Base-by-base conservation (phyloP, 2,113 vertebrate genomes). In the Scalopus aquaticus region DNA sequence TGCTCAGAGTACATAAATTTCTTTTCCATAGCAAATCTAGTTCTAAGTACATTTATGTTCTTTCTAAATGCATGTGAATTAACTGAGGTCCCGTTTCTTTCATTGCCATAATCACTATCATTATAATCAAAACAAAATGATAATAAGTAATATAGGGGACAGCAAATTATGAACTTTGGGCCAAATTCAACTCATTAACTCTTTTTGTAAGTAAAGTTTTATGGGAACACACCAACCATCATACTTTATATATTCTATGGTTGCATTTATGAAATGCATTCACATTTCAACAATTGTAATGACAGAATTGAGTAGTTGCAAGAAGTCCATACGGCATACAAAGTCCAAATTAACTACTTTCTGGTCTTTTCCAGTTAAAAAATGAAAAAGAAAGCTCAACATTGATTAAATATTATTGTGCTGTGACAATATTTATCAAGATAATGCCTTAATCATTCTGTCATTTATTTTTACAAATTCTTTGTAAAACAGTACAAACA, bases 1-100 rank as follows among this genome's bases (percentile, higher is more conserved):
- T 93, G 58, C 60, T 94, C n/a, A 58, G 26, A 58, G n/a, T 64
- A 93, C 22, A 60, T 82, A 78, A 58, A 91, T 94, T 80, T 96
- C 51, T 77, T 94, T 82, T 69, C 56, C 74, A 89, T 49, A 91
- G 56, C 64, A 93, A 96, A 67, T 67, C 85, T 44, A 70, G 5
- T 84, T 65, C n/a, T 30, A 54, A 85, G 69, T 46, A 89, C 46
- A 91, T 93, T 77, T 46, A 62, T 81, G 84, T 58, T 42, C 26
- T 67, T 70, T 76, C 26, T 39, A 64, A 69, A 76, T 69, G 17
- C 58, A 46, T 77, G 26, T 84, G 39, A 88, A 84, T 92, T 94
- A 92, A 49, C 39, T 93, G 20, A 65, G 56, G 62, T 88, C 44
- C 26, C 12, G 69, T 81, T 92, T 70, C 58, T 79, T 96, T 62